Evolutionary conservation across 2,797 vertebrate species (phyloP), one percentile per base, ranked within the genome.

Genomic region (Australoheros facetus): DNA sequence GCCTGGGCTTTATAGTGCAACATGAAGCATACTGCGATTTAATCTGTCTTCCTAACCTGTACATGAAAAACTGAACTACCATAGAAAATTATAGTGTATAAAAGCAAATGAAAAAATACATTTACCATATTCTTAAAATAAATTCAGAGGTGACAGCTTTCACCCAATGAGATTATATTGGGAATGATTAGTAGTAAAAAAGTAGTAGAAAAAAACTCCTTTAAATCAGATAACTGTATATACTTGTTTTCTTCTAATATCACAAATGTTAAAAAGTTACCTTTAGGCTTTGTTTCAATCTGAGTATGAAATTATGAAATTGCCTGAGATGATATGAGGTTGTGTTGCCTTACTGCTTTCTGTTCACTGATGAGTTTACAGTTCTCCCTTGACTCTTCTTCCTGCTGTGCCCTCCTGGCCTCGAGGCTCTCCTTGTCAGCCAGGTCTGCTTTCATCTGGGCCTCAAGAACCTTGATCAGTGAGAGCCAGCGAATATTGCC

Each of bases 341-440:
- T 71, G 14, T 75, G 74, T 77, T 71, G 75, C 66, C 97, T 91
- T 95, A 99, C 98, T 78, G 98, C 97, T 95, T 99, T 99, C 94
- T 99, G 98, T 88, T 99, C 98, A 30, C 97, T 96, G 89, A 99
- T 96, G 69, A 99, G 95, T 93, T 97, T 98, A 94, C 97, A 97
- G 85, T 99, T 99, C 88, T 99, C 98, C 4, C 95, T 96, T 5
- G 97, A 96, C 82, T 99, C 98, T 77, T 98, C 97, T 86, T 99
- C 97, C 3, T 99, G 97, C 85, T 97, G 96, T 81, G 96, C 95
- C 83, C 97, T 96, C 85, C 96, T 95, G 55, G 94, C 95, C 90
- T 99, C 98, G 6, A 99, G 95, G n/a, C 94, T 95, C 78, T 99
- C 98, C 82, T 99, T 99, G 88, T 99, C 97, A 1, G 97, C 96